Conservation (phyloP, 2,888 invertebrate species). For the Latrodectus hesperus region DNA sequence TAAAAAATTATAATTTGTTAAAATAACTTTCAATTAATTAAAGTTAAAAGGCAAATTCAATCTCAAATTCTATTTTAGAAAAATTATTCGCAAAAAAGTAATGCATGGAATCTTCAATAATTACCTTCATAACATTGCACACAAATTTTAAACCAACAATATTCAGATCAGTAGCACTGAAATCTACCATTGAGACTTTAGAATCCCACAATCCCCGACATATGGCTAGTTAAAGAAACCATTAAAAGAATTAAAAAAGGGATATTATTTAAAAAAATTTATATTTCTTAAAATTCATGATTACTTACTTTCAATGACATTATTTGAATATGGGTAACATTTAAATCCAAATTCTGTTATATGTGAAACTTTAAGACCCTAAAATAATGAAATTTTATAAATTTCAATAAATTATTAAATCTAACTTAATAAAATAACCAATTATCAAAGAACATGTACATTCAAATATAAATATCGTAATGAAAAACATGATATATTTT, state of each 20-base stretch:
- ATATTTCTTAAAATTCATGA: background rate
- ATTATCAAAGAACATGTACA: too few species aligned
- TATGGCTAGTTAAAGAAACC: constrained; percentile 25
- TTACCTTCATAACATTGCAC: constrained; percentile 28
- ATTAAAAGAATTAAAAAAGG: background rate
- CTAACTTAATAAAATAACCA: too few species aligned
- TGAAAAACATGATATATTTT: too few species aligned
- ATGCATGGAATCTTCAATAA: background rate
- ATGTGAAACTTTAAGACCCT: constrained; percentile 27
- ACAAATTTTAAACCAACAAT: constrained; percentile 3
- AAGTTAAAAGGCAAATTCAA: too few species aligned
- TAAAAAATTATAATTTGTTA: too few species aligned
- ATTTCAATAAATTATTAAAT: too few species aligned
- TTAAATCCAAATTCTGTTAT: constrained; percentile 25
- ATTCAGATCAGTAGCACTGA: constrained; percentile 28
- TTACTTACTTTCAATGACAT: constrained; percentile 35
- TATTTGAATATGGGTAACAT: constrained; percentile 24
- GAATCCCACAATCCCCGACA: constrained; percentile 24
- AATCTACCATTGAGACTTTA: constrained; percentile 28
- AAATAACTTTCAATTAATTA: too few species aligned
- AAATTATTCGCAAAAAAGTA: too few species aligned
- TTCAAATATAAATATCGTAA: too few species aligned
- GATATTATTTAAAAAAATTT: background rate
- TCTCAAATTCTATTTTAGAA: too few species aligned
- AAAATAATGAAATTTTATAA: background rate